Conservation (phyloP, 2,888 invertebrate species). For the Marasmarcha lunaedactyla region DNA sequence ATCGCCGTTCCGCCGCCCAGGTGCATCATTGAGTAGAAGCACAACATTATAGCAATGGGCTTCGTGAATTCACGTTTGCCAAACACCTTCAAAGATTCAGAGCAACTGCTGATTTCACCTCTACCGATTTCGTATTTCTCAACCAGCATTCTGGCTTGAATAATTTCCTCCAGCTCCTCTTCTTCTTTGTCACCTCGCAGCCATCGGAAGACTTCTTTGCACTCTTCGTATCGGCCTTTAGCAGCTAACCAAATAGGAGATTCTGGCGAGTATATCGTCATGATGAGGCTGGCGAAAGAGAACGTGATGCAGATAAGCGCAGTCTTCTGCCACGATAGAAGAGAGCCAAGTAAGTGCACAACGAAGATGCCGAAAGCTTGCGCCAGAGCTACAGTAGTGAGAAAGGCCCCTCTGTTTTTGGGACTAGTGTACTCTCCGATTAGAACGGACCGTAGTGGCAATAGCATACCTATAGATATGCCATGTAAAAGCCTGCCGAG, state of each 20-base stretch:
- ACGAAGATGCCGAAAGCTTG: constrained; percentile 72
- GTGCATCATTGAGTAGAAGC: constrained; percentile 72
- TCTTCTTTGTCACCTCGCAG: constrained; percentile 61
- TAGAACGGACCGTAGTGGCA: constrained; percentile 55
- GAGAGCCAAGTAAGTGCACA: constrained; percentile 72
- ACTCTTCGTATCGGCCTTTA: constrained; percentile 61
- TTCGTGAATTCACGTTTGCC: constrained; percentile 61
- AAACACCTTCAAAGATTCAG: constrained; percentile 11
- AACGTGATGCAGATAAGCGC: constrained; percentile 55
- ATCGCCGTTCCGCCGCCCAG: constrained; percentile 76
- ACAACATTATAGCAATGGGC: constrained; percentile 68
- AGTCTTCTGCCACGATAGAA: constrained; percentile 65
- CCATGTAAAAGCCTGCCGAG: constrained; percentile 27
- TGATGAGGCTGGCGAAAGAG: constrained; percentile 48
- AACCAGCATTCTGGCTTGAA: constrained; percentile 25
- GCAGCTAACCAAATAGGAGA: constrained; percentile 74
- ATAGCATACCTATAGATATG: constrained; percentile 59
- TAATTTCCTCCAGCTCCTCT: constrained; percentile 44
- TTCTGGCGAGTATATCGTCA: constrained; percentile 61
- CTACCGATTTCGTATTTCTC: constrained; percentile 15
- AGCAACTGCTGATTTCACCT: constrained; percentile 5
- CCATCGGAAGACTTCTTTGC: constrained; percentile 65
- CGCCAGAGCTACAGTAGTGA: constrained; percentile 68
- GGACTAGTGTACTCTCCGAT: constrained; percentile 71
- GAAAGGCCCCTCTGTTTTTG: constrained; percentile 70